Percentiles rank a stretch among this genome's conserved stretches.
These are phyloP conservation scores for Dioctria rufipes DNA, from an alignment of 2,888 invertebrate species.

Conservation along the genomic window DNA sequence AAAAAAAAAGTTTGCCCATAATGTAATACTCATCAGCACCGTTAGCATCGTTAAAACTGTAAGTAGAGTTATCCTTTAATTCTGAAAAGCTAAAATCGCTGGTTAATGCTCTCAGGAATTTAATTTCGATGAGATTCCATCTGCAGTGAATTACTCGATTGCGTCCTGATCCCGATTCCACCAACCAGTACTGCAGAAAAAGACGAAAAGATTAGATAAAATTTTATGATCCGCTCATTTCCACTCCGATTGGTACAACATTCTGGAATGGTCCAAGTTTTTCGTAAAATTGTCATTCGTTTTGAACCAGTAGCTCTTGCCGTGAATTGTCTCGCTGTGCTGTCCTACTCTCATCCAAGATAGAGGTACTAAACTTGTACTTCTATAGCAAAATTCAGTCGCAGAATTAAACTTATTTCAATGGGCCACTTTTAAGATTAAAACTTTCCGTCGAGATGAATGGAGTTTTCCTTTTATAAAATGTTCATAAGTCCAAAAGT, in stretches of 20 bases:
- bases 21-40: slow-evolving; percentile 22
- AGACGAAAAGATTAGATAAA: slow-evolving; percentile 43
- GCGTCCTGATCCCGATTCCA: not conserved
- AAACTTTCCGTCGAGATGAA: slow-evolving; percentile 10
- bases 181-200: not conserved
- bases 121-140: slow-evolving; percentile 33
- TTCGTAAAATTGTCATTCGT: slow-evolving; percentile 22
- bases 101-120: slow-evolving; percentile 21
- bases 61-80: not conserved
- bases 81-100: slow-evolving; percentile 2
- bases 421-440: slow-evolving; percentile 39
- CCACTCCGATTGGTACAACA: slow-evolving; percentile 35
- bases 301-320: not conserved
- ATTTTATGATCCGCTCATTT: slow-evolving; percentile 49
- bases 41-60: not conserved
- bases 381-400: not conserved
- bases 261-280: slow-evolving; percentile 16
- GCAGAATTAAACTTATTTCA: slow-evolving; percentile 36
- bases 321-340: not conserved
- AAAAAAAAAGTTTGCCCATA: not conserved
- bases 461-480: slow-evolving; percentile 25
- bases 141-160: slow-evolving; percentile 18
- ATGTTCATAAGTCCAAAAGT: slow-evolving; percentile 17
- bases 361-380: not conserved
- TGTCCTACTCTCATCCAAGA: not conserved